Conservation (phyloP, 2,888 invertebrate species). For the Achlya flavicornis region DNA sequence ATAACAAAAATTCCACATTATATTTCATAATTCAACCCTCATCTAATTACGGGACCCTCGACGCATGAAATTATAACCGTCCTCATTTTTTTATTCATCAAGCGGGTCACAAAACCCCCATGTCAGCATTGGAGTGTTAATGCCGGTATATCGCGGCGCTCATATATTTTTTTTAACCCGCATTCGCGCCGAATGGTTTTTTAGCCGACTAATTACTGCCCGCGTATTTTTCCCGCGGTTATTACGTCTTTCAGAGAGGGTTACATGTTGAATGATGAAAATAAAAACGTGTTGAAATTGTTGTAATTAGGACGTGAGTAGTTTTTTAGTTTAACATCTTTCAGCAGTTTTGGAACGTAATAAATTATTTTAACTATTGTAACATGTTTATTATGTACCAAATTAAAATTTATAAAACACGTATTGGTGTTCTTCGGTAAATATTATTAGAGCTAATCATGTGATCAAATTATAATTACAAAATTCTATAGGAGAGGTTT, state of each 20-base stretch:
- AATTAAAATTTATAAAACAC: no score
- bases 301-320: not conserved
- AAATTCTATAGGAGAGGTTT: no score
- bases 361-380: not conserved
- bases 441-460: no score
- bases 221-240: conserved; percentile 7
- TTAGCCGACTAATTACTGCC: conserved; percentile 11
- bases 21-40: not conserved
- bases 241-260: not conserved
- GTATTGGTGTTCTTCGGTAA: no score
- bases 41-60: conserved; percentile 8
- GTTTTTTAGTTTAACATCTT: no score
- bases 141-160: conserved; percentile 3
- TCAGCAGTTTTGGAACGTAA: no score
- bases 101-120: conserved; percentile 1
- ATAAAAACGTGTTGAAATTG: not conserved
- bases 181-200: conserved; percentile 3
- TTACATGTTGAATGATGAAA: not conserved
- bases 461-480: no score
- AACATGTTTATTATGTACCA: no score
- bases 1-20: not conserved
- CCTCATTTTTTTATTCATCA: conserved; percentile 2
- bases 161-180: conserved; percentile 5
- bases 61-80: conserved; percentile 6
- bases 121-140: conserved; percentile 10